These are phyloP conservation scores for Marisa cornuarietis DNA, from an alignment of 1,140 invertebrate species.

Conservation along the genomic window DNA sequence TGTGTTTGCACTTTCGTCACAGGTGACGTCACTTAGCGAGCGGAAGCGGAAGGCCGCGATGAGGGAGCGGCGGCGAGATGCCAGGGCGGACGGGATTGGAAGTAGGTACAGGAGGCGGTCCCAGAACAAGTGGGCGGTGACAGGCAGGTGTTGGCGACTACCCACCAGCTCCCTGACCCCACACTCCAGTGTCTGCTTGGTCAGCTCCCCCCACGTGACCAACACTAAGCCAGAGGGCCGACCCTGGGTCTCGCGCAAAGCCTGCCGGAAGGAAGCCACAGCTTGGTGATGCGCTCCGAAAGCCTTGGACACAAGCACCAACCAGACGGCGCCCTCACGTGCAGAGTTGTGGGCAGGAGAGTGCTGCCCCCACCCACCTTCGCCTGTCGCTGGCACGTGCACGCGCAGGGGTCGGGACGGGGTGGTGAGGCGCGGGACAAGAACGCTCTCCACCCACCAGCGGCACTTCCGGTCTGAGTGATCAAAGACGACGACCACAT, in stretches of 20 bases:
- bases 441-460: slow-evolving; percentile 24
- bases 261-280: slow-evolving; percentile 2
- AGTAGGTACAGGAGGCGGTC: slow-evolving; percentile 23
- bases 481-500: slow-evolving; percentile 15
- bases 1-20: background rate
- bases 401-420: slow-evolving; percentile 3
- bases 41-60: slow-evolving; percentile 17
- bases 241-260: background rate
- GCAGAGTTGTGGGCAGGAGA: background rate
- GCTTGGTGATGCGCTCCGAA: slow-evolving; percentile 22
- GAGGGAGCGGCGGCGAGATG: slow-evolving; percentile 3
- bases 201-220: slow-evolving; percentile 24
- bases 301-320: slow-evolving; percentile 19
- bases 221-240: slow-evolving; percentile 10
- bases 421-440: slow-evolving; percentile 8
- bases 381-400: slow-evolving; percentile 1
- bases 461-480: slow-evolving; percentile 21
- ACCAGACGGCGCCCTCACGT: background rate
- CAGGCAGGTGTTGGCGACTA: background rate
- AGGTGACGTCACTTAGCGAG: slow-evolving; percentile 16
- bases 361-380: too few species aligned
- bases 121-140: slow-evolving; percentile 19
- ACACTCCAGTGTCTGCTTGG: slow-evolving; percentile 27
- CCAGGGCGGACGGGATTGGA: background rate
- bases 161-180: slow-evolving; percentile 9